Base-by-base conservation (phyloP, 1,140 invertebrate species). In the Papilio polyxenes region DNA sequence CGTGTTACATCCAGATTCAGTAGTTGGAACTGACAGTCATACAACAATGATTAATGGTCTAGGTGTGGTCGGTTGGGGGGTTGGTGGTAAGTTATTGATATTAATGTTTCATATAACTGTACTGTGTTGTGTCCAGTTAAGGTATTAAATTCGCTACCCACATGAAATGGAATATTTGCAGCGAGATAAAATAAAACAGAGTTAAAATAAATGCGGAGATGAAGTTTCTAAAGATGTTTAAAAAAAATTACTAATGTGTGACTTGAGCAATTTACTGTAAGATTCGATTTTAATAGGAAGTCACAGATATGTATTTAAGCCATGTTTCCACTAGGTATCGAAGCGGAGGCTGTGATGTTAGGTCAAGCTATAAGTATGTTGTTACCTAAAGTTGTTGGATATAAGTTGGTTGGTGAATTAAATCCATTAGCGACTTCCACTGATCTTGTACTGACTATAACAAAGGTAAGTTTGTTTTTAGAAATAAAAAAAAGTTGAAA, bases 11-110 rank as follows among this genome's bases (percentile, higher is more conserved):
- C 99, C 99, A 0, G 99, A 99, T 91, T 98, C 98, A 80, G 96
- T 99, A 53, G 99, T 99, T n/a, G 99, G 99, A 13, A 99, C 99
- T 0, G 99, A 99, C 95, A 99, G 98, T 8, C 99, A 99, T 89
- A 99, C 99, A 9, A 99, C 99, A 1, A 99, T 99, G 99, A 99
- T 99, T 76, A 99, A 99, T 92, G 99, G 99, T 1, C 93, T 97
- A 17, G 97, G 97, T 20, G 96, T 97, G 9, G 93, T 97, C 51
- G 97, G 97, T 17, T 97, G 97, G 97, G 97, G 97, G 82, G 97
- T 97, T 20, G 96, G 96, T 65, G 97, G 96, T 95, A 76, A 87
- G 87, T 86, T 69, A 56, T 53, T 53, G 4, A n/a, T 1, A 31
- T 2, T 53, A 15, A 15, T 53, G 4, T 53, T 53, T 51, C 11